These are phyloP conservation scores for Embiotoca jacksoni DNA, from an alignment of 2,113 vertebrate species.

Conservation along the genomic window DNA sequence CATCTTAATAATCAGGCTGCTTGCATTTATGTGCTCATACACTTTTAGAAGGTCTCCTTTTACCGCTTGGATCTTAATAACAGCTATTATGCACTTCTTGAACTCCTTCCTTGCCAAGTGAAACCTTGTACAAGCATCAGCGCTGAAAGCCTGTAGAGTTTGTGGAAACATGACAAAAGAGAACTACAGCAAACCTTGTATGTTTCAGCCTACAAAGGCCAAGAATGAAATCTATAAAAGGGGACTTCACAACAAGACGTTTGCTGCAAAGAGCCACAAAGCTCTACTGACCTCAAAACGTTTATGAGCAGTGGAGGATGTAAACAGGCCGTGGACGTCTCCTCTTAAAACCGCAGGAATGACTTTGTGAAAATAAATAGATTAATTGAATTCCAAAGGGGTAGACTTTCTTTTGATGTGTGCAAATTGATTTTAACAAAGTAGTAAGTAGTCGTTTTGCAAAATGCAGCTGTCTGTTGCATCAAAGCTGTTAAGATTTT, in stretches of 20 bases:
- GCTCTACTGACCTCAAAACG: constrained; percentile 73
- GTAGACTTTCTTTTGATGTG: constrained; percentile 58
- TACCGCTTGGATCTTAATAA: constrained; percentile 23
- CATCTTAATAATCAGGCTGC: constrained; percentile 25
- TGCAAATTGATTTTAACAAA: constrained; percentile 69
- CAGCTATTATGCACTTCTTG: constrained; percentile 17
- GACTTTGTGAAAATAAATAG: constrained; percentile 56
- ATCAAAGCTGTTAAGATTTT: constrained; percentile 65
- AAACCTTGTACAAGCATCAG: constrained; percentile 28
- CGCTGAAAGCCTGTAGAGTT: constrained; percentile 10
- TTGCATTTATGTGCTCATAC: constrained; percentile 25
- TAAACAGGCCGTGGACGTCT: constrained; percentile 62
- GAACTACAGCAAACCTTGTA: constrained; percentile 12
- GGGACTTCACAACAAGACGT: constrained; percentile 56
- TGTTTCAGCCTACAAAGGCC: constrained; percentile 25
- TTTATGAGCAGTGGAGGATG: constrained; percentile 58
- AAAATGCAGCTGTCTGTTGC: constrained; percentile 53
- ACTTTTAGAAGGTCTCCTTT: constrained; percentile 31
- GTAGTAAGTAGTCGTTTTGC: constrained; percentile 64
- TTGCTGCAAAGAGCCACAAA: constrained; percentile 54
- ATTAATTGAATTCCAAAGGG: constrained; percentile 71
- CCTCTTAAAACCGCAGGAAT: constrained; percentile 58
- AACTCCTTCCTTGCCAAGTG: constrained; percentile 1
- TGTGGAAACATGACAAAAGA: constrained; percentile 28
- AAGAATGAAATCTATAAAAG: constrained; percentile 41